Evolutionary conservation across 1,140 invertebrate species (phyloP).

Genomic region (Nasonia longicornis): DNA sequence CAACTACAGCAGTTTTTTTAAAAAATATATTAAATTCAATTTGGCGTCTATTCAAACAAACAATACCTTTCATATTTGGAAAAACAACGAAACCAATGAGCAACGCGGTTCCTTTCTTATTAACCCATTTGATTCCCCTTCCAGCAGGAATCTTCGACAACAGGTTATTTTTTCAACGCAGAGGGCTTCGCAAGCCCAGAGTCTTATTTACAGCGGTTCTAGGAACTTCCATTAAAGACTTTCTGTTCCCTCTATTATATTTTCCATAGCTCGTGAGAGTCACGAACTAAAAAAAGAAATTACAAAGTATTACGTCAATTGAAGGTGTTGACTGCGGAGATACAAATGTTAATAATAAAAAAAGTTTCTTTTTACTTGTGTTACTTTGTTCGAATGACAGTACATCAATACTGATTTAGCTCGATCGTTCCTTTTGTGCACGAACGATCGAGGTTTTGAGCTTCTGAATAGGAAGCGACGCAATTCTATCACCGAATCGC

Average conservation of each 20-base stretch:
- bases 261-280: not conserved
- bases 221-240: slow-evolving; percentile 36
- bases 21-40: slow-evolving; percentile 33
- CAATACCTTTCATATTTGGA: slow-evolving; percentile 7
- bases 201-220: slow-evolving; percentile 40
- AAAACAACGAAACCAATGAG: slow-evolving; percentile 36
- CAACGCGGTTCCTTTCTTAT: not conserved
- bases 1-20: not conserved
- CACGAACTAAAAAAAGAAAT: not conserved
- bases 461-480: slow-evolving; percentile 19
- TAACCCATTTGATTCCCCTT: slow-evolving; percentile 18
- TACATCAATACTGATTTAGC: slow-evolving; percentile 39
- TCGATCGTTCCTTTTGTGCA: slow-evolving; percentile 9
- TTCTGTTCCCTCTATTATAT: slow-evolving; percentile 28
- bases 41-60: slow-evolving; percentile 34
- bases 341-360: slow-evolving; percentile 23
- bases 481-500: slow-evolving; percentile 4
- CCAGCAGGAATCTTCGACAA: slow-evolving; percentile 30
- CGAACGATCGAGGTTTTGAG: slow-evolving; percentile 16
- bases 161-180: slow-evolving; percentile 32
- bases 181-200: slow-evolving; percentile 29
- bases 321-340: not conserved
- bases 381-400: slow-evolving; percentile 33
- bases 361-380: slow-evolving; percentile 24
- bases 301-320: slow-evolving; percentile 8